Percentiles rank a stretch among this genome's conserved stretches.
Conservation (phyloP, 2,888 invertebrate genomes). For the Agonum fuliginosum region DNA sequence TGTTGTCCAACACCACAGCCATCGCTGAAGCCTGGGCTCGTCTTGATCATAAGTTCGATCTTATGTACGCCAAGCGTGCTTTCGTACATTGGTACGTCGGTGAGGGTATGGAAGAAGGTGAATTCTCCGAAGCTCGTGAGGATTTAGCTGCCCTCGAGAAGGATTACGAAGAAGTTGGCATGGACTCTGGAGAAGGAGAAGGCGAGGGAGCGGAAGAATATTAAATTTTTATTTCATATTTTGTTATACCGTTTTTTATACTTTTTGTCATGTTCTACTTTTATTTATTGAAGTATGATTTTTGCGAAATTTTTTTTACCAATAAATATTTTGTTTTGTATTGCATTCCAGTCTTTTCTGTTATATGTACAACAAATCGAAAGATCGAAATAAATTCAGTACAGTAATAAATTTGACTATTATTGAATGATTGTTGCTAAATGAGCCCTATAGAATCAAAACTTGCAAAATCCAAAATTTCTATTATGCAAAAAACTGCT, state of each 20-base stretch:
- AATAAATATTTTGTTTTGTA: conserved; percentile 57
- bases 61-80: conserved; percentile 97
- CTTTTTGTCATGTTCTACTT: conserved; percentile 34
- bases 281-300: conserved; percentile 49
- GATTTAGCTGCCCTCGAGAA: conserved; percentile 85
- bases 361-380: conserved; percentile 1
- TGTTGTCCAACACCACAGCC: conserved; percentile 98
- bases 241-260: conserved; percentile 29
- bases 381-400: conserved; percentile 22
- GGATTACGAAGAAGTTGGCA: conserved; percentile 92
- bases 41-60: conserved; percentile 96
- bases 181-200: conserved; percentile 89
- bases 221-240: conserved; percentile 71
- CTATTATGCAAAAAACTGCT: too few relatives aligned
- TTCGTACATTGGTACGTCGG: conserved; percentile 97
- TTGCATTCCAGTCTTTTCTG: conserved; percentile 45
- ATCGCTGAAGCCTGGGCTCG: conserved; percentile 98
- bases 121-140: conserved; percentile 88
- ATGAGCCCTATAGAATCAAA: too few relatives aligned
- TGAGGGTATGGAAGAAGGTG: conserved; percentile 90
- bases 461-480: too few relatives aligned
- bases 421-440: neutral
- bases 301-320: conserved; percentile 42
- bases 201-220: conserved; percentile 88
- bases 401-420: neutral